A percentile compares a stretch with the other conserved stretches of the same genome.
Conservation (phyloP, 2,797 vertebrate genomes). For the Lates japonicus region DNA sequence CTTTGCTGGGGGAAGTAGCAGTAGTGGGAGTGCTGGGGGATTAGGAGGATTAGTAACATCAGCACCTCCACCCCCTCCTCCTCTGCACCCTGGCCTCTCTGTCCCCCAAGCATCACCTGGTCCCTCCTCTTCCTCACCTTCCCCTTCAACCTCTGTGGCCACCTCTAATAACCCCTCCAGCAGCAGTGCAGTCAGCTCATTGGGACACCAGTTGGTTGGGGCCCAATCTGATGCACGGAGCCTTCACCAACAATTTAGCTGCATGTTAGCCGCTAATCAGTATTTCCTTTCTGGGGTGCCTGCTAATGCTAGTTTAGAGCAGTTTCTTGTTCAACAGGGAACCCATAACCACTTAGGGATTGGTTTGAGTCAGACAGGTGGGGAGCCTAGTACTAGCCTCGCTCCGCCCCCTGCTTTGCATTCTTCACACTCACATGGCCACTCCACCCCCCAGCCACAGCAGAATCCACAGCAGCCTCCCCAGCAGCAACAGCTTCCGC, state of each 20-base stretch:
- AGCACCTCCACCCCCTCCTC: slow-evolving; percentile 89
- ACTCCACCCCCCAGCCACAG: slow-evolving; percentile 83
- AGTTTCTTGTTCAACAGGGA: slow-evolving; percentile 90
- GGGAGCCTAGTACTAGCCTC: slow-evolving; percentile 84
- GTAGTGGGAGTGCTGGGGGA: slow-evolving; percentile 86
- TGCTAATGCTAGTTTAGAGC: slow-evolving; percentile 89
- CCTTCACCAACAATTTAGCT: slow-evolving; percentile 91
- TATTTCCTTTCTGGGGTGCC: slow-evolving; percentile 90
- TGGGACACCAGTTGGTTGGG: slow-evolving; percentile 89
- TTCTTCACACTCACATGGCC: slow-evolving; percentile 86
- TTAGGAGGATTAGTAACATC: slow-evolving; percentile 89
- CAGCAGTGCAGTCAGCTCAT: slow-evolving; percentile 88
- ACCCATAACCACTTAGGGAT: slow-evolving; percentile 89
- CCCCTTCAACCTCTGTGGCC: slow-evolving; percentile 87
- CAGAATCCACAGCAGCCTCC: slow-evolving; percentile 82
- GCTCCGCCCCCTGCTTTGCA: slow-evolving; percentile 88
- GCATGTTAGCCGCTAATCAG: slow-evolving; percentile 91
- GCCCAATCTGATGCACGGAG: slow-evolving; percentile 89
- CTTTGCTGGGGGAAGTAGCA: slow-evolving; percentile 87
- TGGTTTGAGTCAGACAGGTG: slow-evolving; percentile 85
- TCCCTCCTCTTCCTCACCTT: slow-evolving; percentile 87
- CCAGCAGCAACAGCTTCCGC: slow-evolving; percentile 87
- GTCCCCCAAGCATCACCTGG: slow-evolving; percentile 88
- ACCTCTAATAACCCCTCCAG: slow-evolving; percentile 88
- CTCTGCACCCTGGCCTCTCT: slow-evolving; percentile 88